Base-by-base conservation (phyloP, 2,113 vertebrate species). In the Ptychochromis oligacanthus region DNA sequence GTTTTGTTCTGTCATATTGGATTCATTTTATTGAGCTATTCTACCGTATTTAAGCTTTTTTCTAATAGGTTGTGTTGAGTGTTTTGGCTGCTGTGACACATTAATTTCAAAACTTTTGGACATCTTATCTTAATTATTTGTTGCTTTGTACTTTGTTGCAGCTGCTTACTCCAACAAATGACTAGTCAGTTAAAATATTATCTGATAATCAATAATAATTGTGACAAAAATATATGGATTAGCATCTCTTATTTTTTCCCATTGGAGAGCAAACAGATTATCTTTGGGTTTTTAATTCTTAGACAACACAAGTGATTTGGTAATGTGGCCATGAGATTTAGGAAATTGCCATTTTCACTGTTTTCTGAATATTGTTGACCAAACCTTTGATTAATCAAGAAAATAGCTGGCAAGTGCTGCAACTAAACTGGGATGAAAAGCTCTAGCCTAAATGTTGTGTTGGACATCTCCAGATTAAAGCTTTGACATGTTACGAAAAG, bases 401-500 rank as follows among this genome's bases (percentile, higher is more conserved):
- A 31, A 31, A 31, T 31, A 31, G 28, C 28, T 31, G 28, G 28
- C 28, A 31, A 31, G 28, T 31, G 28, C 36, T 36, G 36, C 36
- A 6, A 36, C 36, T 36, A 36, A 36, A 6, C 36, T 36, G 36
- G 36, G 36, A 6, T 36, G 36, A 36, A 36, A 36, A 36, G 36
- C 36, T 36, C 36, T 36, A 8, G 36, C 36, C 36, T 36, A 6
- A 36, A 36, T 36, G 8, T 36, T 36, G 8, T 36, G 36, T 7
- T 36, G 36, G 8, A 36, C 36, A 36, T 36, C 8, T 6, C 36
- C 36, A 36, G 36, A 36, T 43, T 43, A 24, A 22, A 24, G 62
- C 62, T 43, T 65, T 52, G 24, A 0, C 17, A 0, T 0, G 0
- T 28, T 28, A 49, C 0, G 49, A 15, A 12, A 70, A 49, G 3